Percentiles rank a stretch among this genome's conserved stretches.
These are phyloP conservation scores for Calliopsis andreniformis DNA, from an alignment of 1,140 invertebrate species.

Conservation along the genomic window DNA sequence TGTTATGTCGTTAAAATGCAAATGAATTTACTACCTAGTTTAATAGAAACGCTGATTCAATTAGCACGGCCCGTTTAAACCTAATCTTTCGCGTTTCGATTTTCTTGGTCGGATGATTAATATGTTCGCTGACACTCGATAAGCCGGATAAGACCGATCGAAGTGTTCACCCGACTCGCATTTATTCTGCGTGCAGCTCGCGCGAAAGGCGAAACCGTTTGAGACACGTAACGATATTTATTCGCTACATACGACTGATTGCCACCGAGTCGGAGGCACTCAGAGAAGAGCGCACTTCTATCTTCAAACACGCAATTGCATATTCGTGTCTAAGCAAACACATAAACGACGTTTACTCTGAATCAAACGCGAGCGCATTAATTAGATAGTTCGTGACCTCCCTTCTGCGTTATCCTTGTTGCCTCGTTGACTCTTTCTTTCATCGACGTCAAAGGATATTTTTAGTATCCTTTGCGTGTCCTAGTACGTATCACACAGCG, in stretches of 20 bases:
- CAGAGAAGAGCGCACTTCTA: not conserved
- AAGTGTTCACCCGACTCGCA: not conserved
- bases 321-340: not conserved
- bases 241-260: constrained; percentile 18
- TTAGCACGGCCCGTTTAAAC: not conserved
- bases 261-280: not conserved
- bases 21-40: no score
- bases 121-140: constrained; percentile 11
- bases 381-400: constrained; percentile 16
- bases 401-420: not conserved
- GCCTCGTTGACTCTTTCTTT: not conserved
- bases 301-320: not conserved
- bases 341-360: constrained; percentile 4
- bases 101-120: constrained; percentile 8
- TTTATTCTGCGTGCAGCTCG: not conserved
- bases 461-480: no score
- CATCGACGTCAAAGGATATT: not conserved
- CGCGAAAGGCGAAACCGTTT: not conserved
- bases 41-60: not conserved
- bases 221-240: constrained; percentile 40
- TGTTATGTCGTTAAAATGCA: no score
- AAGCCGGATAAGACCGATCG: constrained; percentile 6
- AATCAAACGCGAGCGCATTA: constrained; percentile 26
- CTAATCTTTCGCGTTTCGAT: not conserved
- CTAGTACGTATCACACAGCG: no score